These are phyloP conservation scores for Fragum fragum DNA, from an alignment of 2,888 invertebrate genomes.

Conservation along the genomic window DNA sequence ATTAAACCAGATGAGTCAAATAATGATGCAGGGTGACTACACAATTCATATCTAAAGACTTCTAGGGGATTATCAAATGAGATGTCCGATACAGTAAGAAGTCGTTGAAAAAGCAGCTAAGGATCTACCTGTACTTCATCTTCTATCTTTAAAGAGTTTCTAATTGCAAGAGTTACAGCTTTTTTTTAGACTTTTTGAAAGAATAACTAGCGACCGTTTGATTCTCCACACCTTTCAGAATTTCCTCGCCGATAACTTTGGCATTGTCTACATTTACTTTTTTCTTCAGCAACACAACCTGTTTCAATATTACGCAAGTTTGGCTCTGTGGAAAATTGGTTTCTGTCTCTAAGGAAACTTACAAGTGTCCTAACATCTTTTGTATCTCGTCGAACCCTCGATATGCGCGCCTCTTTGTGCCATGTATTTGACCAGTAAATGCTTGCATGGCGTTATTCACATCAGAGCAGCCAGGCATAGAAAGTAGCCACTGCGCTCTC, in stretches of 20 bases:
- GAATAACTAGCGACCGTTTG: conserved; percentile 40
- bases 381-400: conserved; percentile 52
- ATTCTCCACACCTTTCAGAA: conserved; percentile 59
- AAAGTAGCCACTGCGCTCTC: conserved; percentile 19
- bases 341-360: conserved; percentile 49
- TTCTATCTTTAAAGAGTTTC: conserved; percentile 35
- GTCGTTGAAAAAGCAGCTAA: conserved; percentile 69
- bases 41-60: conserved; percentile 66
- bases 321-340: conserved; percentile 61
- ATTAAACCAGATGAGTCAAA: conserved; percentile 64
- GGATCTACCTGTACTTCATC: conserved; percentile 65
- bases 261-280: conserved; percentile 68
- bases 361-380: conserved; percentile 57
- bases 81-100: conserved; percentile 50
- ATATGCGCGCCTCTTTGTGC: conserved; percentile 58
- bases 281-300: conserved; percentile 60
- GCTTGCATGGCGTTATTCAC: conserved; percentile 11
- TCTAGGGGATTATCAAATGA: conserved; percentile 36
- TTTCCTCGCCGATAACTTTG: conserved; percentile 47
- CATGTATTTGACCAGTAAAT: conserved; percentile 50
- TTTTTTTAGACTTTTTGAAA: conserved; percentile 63
- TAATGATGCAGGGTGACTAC: conserved; percentile 61
- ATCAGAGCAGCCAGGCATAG: conserved; percentile 14
- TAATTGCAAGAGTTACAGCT: conserved; percentile 43
- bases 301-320: conserved; percentile 68